A percentile compares a stretch with the other conserved stretches of the same genome.
Conservation (phyloP, 2,113 vertebrate species). For the Serranochromis macrocephalus region DNA sequence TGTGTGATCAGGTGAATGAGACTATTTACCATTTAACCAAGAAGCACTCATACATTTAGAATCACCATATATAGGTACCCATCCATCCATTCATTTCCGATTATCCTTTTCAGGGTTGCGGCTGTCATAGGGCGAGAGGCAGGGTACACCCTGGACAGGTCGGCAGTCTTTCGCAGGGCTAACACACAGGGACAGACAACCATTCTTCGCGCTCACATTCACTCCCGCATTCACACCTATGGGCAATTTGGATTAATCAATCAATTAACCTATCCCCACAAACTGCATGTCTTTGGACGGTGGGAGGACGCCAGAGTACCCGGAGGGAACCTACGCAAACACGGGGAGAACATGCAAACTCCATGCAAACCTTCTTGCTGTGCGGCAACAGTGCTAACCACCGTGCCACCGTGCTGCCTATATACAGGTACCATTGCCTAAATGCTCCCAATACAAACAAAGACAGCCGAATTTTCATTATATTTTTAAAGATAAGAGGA, state of each 20-base stretch:
- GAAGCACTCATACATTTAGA: not conserved
- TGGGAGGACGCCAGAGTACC: not conserved
- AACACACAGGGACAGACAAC: not conserved
- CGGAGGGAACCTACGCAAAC: rapidly evolving
- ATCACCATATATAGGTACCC: not conserved
- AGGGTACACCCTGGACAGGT: rapidly evolving
- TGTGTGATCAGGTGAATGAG: not conserved
- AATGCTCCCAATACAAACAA: not conserved
- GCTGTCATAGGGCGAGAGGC: not conserved
- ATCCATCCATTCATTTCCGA: not conserved
- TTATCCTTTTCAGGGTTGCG: not conserved
- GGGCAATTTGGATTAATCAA: not conserved
- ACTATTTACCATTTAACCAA: not conserved
- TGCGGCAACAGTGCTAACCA: not conserved
- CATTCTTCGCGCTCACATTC: rapidly evolving
- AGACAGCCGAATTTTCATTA: not conserved
- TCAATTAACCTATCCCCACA: not conserved
- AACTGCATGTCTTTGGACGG: not conserved
- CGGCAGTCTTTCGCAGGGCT: rapidly evolving
- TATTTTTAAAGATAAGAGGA: not conserved
- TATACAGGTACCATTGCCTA: not conserved
- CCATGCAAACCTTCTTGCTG: not conserved
- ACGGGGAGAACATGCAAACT: not conserved
- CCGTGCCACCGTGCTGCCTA: not conserved
- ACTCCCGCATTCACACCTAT: not conserved